Evolutionary conservation across 2,113 vertebrate genomes (phyloP).

Genomic region (Lampris incognitus): DNA sequence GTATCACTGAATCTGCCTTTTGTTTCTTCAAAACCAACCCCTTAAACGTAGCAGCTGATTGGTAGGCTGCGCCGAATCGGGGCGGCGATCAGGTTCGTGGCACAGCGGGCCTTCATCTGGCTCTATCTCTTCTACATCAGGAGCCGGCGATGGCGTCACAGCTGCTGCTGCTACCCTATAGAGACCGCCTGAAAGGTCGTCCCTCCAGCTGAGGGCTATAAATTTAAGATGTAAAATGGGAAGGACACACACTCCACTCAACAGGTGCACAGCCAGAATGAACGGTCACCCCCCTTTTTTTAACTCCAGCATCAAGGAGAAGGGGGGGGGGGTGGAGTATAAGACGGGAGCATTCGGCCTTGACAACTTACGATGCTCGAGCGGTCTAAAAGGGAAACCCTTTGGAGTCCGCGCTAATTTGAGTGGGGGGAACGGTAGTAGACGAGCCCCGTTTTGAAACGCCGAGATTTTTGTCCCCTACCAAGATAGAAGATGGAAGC

Average conservation of each 20-base stretch:
- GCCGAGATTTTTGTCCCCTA: background rate
- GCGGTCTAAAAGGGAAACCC: conserved; percentile 33
- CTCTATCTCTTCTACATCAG: conserved; percentile 37
- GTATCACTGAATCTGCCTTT: conserved; percentile 49
- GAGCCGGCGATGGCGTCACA: conserved; percentile 71
- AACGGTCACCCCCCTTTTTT: conserved; percentile 45
- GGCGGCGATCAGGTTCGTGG: conserved; percentile 67
- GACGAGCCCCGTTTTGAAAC: conserved; percentile 18
- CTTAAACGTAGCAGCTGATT: conserved; percentile 69
- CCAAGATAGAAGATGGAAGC: background rate
- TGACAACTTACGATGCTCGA: conserved; percentile 40
- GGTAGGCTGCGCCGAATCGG: conserved; percentile 50
- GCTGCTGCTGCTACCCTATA: conserved; percentile 66
- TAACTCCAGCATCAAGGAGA: conserved; percentile 36
- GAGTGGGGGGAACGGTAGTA: background rate
- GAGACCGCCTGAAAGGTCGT: conserved; percentile 61
- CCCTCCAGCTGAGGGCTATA: conserved; percentile 79
- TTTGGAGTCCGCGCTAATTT: conserved; percentile 25
- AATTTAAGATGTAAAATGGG: conserved; percentile 76
- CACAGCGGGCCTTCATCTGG: conserved; percentile 21
- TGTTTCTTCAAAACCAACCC: conserved; percentile 36
- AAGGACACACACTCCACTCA: conserved; percentile 65
- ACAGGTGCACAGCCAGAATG: conserved; percentile 78
- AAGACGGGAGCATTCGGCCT: conserved; percentile 48
- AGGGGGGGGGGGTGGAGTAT: conserved; percentile 24